phyloP scores from a whole-genome alignment of 2,113 vertebrate genomes.

The Jaculus jaculus region DNA sequence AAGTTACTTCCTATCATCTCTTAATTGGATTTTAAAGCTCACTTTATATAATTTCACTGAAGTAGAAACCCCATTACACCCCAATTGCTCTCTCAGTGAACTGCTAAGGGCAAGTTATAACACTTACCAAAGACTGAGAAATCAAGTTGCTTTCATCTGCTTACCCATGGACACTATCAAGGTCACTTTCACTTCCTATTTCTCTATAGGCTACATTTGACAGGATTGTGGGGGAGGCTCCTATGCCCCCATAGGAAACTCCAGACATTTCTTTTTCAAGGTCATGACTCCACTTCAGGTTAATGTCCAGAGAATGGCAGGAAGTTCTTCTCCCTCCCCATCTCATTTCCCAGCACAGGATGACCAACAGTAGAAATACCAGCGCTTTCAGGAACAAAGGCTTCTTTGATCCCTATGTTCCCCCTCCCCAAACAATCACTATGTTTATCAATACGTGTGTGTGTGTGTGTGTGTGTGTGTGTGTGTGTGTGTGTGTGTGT shows the following conservation, averaged over 20 bases:
- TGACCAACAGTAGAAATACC: neutral
- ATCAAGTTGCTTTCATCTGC: neutral
- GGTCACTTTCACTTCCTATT: neutral
- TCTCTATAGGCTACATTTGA: neutral
- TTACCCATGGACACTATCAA: neutral
- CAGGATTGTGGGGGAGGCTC: too few species aligned
- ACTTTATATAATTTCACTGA: neutral
- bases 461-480: neutral
- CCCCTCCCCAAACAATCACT: neutral
- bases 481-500: neutral
- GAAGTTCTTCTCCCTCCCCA: neutral
- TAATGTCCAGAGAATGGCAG: neutral
- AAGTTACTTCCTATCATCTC: neutral
- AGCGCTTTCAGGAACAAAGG: neutral
- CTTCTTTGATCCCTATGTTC: neutral
- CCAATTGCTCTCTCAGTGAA: accelerated
- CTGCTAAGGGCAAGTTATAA: neutral
- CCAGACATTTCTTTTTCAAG: neutral
- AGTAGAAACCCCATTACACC: neutral
- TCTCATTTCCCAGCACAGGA: neutral
- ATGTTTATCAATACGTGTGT: neutral
- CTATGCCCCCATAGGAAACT: neutral
- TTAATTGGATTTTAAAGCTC: neutral
- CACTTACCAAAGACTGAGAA: neutral
- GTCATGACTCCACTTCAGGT: neutral